These are phyloP conservation scores for Drosophila kohkoa DNA, from an alignment of 1,140 invertebrate species.

Conservation along the genomic window DNA sequence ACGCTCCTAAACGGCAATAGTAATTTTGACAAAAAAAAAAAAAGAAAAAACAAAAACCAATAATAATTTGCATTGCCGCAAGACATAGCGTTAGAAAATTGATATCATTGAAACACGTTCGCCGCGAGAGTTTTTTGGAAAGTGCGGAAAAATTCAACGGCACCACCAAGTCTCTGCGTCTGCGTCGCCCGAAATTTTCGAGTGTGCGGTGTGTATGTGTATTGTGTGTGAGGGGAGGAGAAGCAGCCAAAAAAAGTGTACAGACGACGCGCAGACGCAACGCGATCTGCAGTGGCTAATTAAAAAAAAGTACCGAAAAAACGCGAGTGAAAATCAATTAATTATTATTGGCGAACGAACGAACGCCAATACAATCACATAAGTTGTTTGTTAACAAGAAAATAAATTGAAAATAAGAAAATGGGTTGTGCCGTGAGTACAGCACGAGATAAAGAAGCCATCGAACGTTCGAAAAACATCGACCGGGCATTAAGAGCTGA, in stretches of 20 bases:
- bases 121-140: slow-evolving; percentile 35
- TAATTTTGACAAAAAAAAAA: slow-evolving; percentile 36
- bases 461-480: slow-evolving; percentile 94
- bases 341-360: slow-evolving; percentile 27
- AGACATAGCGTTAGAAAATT: slow-evolving; percentile 38
- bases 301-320: slow-evolving; percentile 60
- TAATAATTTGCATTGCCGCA: slow-evolving; percentile 50
- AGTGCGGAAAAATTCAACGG: slow-evolving; percentile 15
- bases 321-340: slow-evolving; percentile 61
- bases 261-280: slow-evolving; percentile 81
- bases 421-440: slow-evolving; percentile 94
- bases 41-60: slow-evolving; percentile 28
- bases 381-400: slow-evolving; percentile 36
- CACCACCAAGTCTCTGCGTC: slow-evolving; percentile 24
- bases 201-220: slow-evolving; percentile 49
- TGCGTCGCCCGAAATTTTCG: slow-evolving; percentile 35
- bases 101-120: slow-evolving; percentile 19
- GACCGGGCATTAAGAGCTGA: slow-evolving; percentile 93
- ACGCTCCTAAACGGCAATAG: slow-evolving; percentile 33
- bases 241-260: slow-evolving; percentile 69
- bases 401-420: slow-evolving; percentile 83
- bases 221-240: slow-evolving; percentile 59
- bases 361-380: slow-evolving; percentile 42
- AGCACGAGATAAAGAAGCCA: slow-evolving; percentile 92
- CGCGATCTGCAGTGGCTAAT: slow-evolving; percentile 58